phyloP scores from a whole-genome alignment of 2,888 invertebrate species.

The Atherix ibis region DNA sequence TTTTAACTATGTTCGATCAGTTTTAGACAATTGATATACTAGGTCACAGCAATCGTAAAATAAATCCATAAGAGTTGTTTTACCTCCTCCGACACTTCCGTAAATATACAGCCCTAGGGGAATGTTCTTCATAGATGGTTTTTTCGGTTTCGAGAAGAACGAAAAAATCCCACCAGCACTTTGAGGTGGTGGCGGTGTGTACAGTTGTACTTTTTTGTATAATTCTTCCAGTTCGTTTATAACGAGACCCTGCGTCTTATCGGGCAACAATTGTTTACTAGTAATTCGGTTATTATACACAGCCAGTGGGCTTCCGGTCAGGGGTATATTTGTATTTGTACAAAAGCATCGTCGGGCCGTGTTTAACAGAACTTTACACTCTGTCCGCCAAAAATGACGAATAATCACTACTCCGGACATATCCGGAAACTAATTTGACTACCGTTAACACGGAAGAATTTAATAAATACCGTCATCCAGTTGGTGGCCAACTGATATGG shows the following conservation, averaged over 20 bases:
- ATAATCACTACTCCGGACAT: too few species aligned
- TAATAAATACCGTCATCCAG: too few species aligned
- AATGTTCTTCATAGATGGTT: conserved; percentile 24
- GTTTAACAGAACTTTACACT: too few species aligned
- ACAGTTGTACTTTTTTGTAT: conserved; percentile 44
- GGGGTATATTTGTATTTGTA: too few species aligned
- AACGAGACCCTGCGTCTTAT: conserved; percentile 57
- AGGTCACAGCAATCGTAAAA: conserved; percentile 65
- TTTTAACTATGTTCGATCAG: too few species aligned
- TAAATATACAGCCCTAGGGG: conserved; percentile 76
- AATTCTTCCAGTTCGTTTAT: conserved; percentile 53
- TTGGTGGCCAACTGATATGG: too few species aligned
- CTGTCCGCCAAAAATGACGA: too few species aligned
- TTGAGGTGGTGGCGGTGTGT: conserved; percentile 33
- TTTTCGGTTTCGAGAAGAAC: conserved; percentile 11
- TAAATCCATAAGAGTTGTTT: conserved; percentile 98
- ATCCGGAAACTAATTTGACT: too few species aligned
- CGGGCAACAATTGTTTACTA: conserved; percentile 43
- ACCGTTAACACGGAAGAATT: too few species aligned
- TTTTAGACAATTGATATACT: too few species aligned
- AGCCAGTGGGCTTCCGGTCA: conserved; percentile 36
- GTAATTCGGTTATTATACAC: conserved; percentile 42
- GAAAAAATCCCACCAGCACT: conserved; percentile 19
- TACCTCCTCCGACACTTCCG: conserved; percentile 89
- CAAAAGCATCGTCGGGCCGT: too few species aligned